Conservation (phyloP, 2,888 invertebrate species). For the Ceratothoa steindachneri region DNA sequence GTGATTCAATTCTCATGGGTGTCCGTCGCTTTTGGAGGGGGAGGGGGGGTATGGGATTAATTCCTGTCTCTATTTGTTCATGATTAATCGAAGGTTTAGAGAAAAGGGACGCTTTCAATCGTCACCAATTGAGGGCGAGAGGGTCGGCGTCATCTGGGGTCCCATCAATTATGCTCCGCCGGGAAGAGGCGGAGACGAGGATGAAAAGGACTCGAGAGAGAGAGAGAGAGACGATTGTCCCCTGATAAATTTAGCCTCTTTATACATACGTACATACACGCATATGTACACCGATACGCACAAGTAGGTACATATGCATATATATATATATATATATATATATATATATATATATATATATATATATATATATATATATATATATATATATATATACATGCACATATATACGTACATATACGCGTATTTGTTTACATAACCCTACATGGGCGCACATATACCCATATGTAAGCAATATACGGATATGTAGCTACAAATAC, state of each 20-base stretch:
- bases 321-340: slow-evolving; percentile 10
- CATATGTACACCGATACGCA: not conserved
- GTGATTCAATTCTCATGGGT: too few species aligned
- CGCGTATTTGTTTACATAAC: not conserved
- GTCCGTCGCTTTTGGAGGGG: too few species aligned
- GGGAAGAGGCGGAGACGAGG: too few species aligned
- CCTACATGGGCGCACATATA: not conserved
- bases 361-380: not conserved
- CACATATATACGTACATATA: not conserved
- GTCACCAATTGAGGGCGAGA: too few species aligned
- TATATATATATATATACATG: not conserved
- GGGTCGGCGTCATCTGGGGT: too few species aligned
- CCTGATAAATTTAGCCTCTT: not conserved
- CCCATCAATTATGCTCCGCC: too few species aligned
- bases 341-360: not conserved
- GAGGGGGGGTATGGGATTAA: too few species aligned
- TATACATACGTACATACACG: not conserved
- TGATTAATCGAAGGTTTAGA: too few species aligned
- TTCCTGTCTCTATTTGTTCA: too few species aligned
- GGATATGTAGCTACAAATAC: not conserved
- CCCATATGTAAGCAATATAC: not conserved
- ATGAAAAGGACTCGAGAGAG: too few species aligned
- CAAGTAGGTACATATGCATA: not conserved
- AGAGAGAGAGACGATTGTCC: too few species aligned
- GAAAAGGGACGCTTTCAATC: too few species aligned